Percentiles rank a stretch among this genome's conserved stretches.
These are phyloP conservation scores for Diorhabda carinulata DNA, from an alignment of 1,140 invertebrate species.

Conservation along the genomic window DNA sequence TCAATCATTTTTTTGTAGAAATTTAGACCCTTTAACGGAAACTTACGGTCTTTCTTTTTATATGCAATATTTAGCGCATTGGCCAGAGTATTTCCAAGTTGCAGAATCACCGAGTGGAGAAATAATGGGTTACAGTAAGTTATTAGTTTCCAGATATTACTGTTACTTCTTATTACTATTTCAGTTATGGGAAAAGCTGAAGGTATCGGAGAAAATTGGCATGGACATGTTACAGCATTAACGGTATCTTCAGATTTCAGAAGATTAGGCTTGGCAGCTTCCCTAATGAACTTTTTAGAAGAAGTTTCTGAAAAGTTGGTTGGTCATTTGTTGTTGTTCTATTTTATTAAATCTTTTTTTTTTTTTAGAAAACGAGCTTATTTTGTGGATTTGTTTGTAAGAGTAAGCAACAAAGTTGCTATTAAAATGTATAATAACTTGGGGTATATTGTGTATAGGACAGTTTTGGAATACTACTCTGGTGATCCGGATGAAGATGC, in stretches of 20 bases:
- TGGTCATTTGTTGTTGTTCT: constrained; percentile 11
- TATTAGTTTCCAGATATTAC: constrained; percentile 2
- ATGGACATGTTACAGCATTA: constrained; percentile 97
- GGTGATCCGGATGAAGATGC: constrained; percentile 98
- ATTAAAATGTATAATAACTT: constrained; percentile 96
- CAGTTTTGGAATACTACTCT: constrained; percentile 96
- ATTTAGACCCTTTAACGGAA: constrained; percentile 94
- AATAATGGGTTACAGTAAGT: constrained; percentile 98
- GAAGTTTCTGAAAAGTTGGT: constrained; percentile 90
- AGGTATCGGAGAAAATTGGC: constrained; percentile 92
- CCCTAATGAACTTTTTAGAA: constrained; percentile 93
- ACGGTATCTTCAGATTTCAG: constrained; percentile 94
- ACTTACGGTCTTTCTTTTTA: constrained; percentile 98
- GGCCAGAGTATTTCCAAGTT: constrained; percentile 99
- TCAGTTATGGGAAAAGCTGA: constrained; percentile 99
- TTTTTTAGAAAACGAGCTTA: constrained; percentile 85
- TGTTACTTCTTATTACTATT: constrained; percentile 17
- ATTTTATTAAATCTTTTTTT: constrained; percentile 23
- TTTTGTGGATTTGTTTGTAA: constrained; percentile 98
- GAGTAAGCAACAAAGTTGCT: constrained; percentile 95
- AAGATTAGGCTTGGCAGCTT: constrained; percentile 84
- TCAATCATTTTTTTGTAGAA: constrained; percentile 59
- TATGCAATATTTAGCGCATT: constrained; percentile 94
- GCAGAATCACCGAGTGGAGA: constrained; percentile 90
- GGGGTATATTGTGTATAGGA: constrained; percentile 95